Evolutionary conservation across 2,113 vertebrate genomes (phyloP).

Genomic region (Amazona vittata): DNA sequence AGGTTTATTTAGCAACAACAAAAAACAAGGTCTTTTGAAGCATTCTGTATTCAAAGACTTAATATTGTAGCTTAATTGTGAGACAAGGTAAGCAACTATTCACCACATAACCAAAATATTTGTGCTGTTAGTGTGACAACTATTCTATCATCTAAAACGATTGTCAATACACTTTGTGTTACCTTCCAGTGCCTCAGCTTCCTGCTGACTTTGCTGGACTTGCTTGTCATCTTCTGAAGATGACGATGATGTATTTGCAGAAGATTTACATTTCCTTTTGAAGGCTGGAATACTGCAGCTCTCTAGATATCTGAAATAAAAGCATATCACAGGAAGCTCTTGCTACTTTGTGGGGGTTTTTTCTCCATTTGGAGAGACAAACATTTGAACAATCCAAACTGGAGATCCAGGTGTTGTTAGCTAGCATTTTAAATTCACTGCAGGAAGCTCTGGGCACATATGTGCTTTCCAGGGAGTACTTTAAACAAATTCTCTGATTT

Average conservation of each 20-base stretch:
- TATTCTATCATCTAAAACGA: background rate
- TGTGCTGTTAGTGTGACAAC: background rate
- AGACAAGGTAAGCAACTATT: background rate
- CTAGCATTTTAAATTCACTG: background rate
- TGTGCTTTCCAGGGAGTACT: background rate
- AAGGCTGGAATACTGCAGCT: slow-evolving; percentile 82
- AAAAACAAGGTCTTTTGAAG: background rate
- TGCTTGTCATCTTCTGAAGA: slow-evolving; percentile 85
- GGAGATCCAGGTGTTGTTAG: background rate
- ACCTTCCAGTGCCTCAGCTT: slow-evolving; percentile 70
- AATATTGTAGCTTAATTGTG: background rate
- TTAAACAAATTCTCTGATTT: background rate
- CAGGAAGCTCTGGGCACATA: background rate
- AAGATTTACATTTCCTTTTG: slow-evolving; percentile 85
- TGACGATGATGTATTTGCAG: slow-evolving; percentile 75
- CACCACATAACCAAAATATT: background rate
- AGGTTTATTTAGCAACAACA: background rate
- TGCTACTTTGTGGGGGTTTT: background rate
- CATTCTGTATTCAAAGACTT: background rate
- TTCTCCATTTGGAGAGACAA: slow-evolving; percentile 7
- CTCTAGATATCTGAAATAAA: slow-evolving; percentile 82
- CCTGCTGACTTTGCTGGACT: slow-evolving; percentile 25
- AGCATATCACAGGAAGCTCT: background rate
- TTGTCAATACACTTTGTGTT: background rate
- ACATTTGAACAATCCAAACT: slow-evolving; percentile 9